These are phyloP conservation scores for Catocala fraxini DNA, from an alignment of 2,888 invertebrate species.

Conservation along the genomic window DNA sequence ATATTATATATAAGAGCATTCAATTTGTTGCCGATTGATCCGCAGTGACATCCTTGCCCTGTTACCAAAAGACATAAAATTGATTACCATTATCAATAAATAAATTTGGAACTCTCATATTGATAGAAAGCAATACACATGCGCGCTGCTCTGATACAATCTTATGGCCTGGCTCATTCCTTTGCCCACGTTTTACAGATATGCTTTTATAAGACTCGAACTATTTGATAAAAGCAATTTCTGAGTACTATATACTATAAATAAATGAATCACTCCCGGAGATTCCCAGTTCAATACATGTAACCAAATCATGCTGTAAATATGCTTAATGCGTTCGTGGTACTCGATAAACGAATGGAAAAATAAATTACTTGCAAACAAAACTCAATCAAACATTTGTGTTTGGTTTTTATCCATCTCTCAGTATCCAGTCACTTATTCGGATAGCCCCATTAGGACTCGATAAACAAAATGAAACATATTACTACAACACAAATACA, in stretches of 20 bases:
- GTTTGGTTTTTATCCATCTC: slow-evolving; percentile 52
- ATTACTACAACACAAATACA: slow-evolving; percentile 3
- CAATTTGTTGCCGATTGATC: no score
- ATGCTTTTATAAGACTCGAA: slow-evolving; percentile 16
- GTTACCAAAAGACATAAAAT: background rate
- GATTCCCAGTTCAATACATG: slow-evolving; percentile 49
- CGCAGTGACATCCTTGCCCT: no score
- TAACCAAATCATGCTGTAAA: slow-evolving; percentile 31
- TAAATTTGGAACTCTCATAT: slow-evolving; percentile 9
- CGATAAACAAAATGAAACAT: slow-evolving; percentile 23
- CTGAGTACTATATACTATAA: slow-evolving; percentile 45
- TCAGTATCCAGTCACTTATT: slow-evolving; percentile 49
- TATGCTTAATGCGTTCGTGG: slow-evolving; percentile 39
- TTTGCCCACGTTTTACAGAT: slow-evolving; percentile 14
- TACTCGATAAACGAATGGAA: slow-evolving; percentile 54
- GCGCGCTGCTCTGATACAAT: background rate
- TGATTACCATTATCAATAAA: background rate
- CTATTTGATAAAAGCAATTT: slow-evolving; percentile 51
- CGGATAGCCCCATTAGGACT: slow-evolving; percentile 24
- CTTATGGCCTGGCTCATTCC: slow-evolving; percentile 2
- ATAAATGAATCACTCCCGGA: slow-evolving; percentile 54
- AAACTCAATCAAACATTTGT: slow-evolving; percentile 42
- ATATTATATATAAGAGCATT: no score
- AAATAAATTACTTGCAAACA: slow-evolving; percentile 55
- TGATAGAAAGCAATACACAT: background rate